Evolutionary conservation across 2,113 vertebrate genomes (phyloP).

Genomic region (Mellivora capensis): DNA sequence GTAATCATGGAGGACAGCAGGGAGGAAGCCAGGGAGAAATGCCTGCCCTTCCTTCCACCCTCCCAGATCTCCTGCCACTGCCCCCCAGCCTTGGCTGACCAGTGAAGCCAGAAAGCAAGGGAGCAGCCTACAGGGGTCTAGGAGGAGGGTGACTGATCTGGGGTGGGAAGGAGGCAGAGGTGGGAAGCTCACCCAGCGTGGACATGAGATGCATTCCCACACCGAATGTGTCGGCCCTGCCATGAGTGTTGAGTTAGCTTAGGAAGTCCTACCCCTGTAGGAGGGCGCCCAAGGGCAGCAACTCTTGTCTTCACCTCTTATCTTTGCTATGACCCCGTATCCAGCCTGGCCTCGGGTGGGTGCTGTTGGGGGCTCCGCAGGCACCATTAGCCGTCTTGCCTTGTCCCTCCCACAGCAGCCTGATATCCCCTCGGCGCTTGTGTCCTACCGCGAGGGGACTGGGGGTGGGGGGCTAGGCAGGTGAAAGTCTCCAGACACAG

Average conservation of each 20-base stretch:
- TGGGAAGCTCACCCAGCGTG: fast-evolving
- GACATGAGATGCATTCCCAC: neutral
- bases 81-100: neutral
- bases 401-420: neutral
- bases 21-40: neutral
- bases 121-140: neutral
- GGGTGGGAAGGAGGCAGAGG: neutral
- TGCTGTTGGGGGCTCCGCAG: neutral
- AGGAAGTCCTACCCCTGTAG: neutral
- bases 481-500: neutral
- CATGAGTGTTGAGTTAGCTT: neutral
- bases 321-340: neutral
- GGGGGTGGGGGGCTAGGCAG: neutral
- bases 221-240: no score
- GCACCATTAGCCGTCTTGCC: neutral
- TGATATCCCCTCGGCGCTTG: neutral
- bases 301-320: fast-evolving
- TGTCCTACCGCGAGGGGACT: neutral
- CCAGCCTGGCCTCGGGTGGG: neutral
- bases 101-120: neutral
- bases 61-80: neutral
- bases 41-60: neutral
- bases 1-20: neutral
- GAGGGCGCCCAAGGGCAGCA: fast-evolving
- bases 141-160: neutral